Evolutionary conservation across 1,140 invertebrate species (phyloP), one percentile per base, ranked within the genome.

Genomic region (Pteromalus puparum): DNA sequence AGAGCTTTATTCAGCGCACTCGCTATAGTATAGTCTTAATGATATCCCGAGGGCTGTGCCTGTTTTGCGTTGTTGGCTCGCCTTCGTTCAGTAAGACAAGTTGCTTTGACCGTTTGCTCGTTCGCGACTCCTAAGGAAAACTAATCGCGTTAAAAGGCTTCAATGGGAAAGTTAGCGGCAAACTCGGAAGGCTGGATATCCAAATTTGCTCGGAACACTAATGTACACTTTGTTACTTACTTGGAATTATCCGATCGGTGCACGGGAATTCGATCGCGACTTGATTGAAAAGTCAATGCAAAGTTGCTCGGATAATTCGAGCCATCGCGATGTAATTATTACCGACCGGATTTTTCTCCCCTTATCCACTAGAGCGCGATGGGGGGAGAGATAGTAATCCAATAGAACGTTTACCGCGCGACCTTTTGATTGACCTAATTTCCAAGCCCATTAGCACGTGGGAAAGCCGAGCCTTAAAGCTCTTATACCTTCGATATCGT

Each of bases 361-460:
- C 6, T 38, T 7, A 65, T 53, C 48, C 4, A n/a, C 53, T 61
- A 4, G 18, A 5, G 53, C 21, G 46, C 1, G 30, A 5, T 0
- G 30, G 30, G 30, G 4, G 30, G 30, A 34, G 30, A 34, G 30
- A 34, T 34, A 34, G 0, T 79, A 67, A 76, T 76, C 26, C 26
- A 53, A 76, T 76, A 53, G 70, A 81, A 81, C 24, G 28, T 24
- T 28, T 72, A 34, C 1, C 38, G 21, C 28, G 21, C 68, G 24
- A 70, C 26, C 24, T 74, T 81, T 74, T 82, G 53, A 74, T 75
- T 82, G n/a, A 82, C 48, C 72, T 67, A 75, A 82, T 82, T 82
- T 82, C 34, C 53, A 82, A 74, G 18, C 30, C 24, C 24, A 82
- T 82, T 82, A 82, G 80, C 61, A 42, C 1, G 61, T 34, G n/a